A percentile compares a stretch with the other conserved stretches of the same genome.
Evolutionary conservation across 2,888 invertebrate genomes (phyloP).

Genomic region (Plutella xylostella): DNA sequence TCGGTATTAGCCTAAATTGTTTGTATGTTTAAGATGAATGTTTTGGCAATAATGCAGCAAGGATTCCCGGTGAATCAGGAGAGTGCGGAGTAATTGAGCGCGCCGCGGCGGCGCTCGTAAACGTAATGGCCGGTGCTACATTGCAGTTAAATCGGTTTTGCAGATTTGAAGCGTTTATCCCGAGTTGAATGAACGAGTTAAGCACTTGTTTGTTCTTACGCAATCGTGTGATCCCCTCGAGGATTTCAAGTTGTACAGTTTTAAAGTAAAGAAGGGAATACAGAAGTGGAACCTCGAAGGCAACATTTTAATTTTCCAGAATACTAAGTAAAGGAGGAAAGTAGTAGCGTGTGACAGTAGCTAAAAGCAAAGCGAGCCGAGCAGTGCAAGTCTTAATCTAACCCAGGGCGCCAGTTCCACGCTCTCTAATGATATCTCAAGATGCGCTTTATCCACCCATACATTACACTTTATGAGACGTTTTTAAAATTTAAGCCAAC

Average conservation of each 20-base stretch:
- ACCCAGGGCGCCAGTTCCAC: constrained; percentile 29
- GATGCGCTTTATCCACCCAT: constrained; percentile 62
- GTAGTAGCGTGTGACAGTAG: constrained; percentile 28
- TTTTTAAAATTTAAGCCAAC: constrained; percentile 68
- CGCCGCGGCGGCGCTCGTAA: no score
- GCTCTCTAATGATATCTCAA: constrained; percentile 62
- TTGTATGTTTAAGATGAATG: background rate
- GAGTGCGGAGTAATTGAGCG: no score
- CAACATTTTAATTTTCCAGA: constrained; percentile 35
- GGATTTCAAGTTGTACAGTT: no score
- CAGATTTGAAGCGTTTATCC: no score
- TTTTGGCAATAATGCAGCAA: background rate
- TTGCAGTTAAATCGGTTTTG: no score
- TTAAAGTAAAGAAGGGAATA: no score
- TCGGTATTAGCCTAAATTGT: background rate
- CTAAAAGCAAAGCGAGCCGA: constrained; percentile 33
- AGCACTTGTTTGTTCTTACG: no score
- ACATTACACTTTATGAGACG: constrained; percentile 66
- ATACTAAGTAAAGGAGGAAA: constrained; percentile 29
- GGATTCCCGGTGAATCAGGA: no score
- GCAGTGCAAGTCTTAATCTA: constrained; percentile 54
- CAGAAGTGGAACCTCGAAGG: constrained; percentile 10
- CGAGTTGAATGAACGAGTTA: no score
- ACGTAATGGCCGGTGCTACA: no score
- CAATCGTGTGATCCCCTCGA: no score